phyloP scores from a whole-genome alignment of 2,113 vertebrate species.

The Nyctereutes procyonoides region DNA sequence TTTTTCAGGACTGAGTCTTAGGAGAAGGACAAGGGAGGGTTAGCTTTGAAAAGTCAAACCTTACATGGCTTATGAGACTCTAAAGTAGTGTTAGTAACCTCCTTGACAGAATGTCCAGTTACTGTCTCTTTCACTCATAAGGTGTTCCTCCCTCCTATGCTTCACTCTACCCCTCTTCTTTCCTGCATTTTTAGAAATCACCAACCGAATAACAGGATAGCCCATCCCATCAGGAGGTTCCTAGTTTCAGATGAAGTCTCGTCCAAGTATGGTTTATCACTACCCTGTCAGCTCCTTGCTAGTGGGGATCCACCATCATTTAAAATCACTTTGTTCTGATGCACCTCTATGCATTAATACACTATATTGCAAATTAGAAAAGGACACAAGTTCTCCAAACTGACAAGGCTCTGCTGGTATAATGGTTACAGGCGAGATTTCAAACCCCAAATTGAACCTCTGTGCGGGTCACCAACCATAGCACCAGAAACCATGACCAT shows the following conservation, averaged over 20 bases:
- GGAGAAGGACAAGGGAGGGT: background rate
- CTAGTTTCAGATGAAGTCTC: background rate
- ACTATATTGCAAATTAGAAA: background rate
- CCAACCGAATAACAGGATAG: background rate
- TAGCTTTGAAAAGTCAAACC: background rate
- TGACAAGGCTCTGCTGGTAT: background rate
- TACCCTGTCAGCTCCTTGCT: background rate
- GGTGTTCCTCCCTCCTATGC: background rate
- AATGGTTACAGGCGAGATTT: background rate
- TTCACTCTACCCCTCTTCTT: background rate
- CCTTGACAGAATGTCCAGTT: background rate
- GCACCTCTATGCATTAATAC: background rate
- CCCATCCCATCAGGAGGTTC: background rate
- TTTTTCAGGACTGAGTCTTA: background rate
- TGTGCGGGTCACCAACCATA: background rate
- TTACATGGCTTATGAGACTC: background rate
- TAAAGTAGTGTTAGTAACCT: background rate
- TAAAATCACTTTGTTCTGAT: background rate
- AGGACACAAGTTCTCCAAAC: background rate
- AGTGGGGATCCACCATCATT: background rate
- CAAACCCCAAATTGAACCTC: background rate
- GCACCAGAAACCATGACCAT: background rate
- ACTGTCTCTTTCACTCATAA: background rate
- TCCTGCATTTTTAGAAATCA: background rate
- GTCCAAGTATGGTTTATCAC: background rate